Evolutionary conservation across 2,888 invertebrate genomes (phyloP).

Genomic region (Mythimna pallens): DNA sequence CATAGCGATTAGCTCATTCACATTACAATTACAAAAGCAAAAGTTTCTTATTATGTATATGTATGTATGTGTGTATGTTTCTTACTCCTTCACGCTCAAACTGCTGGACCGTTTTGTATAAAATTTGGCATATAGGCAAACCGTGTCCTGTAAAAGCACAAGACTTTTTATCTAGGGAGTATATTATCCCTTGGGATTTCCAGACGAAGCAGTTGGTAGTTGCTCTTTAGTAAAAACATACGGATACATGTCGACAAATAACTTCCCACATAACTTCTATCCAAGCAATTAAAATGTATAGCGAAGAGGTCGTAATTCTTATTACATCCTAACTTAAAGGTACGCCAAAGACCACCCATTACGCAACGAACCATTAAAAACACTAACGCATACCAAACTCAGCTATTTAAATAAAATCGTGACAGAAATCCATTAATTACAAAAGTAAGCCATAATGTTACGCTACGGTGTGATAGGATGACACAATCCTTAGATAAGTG

Average conservation of each 20-base stretch:
- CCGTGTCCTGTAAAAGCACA: too few relatives aligned
- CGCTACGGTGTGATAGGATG: slow-evolving; percentile 54
- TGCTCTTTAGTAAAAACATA: not conserved
- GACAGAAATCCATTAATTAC: slow-evolving; percentile 59
- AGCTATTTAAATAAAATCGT: slow-evolving; percentile 57
- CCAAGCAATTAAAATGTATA: slow-evolving; percentile 14
- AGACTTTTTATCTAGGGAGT: too few relatives aligned
- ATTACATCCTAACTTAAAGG: not conserved
- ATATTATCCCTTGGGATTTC: too few relatives aligned
- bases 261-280: not conserved
- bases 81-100: too few relatives aligned
- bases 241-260: not conserved
- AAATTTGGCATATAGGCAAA: too few relatives aligned
- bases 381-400: slow-evolving; percentile 28
- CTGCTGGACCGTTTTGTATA: too few relatives aligned
- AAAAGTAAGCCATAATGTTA: slow-evolving; percentile 36
- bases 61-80: too few relatives aligned
- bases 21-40: too few relatives aligned
- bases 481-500: slow-evolving; percentile 63
- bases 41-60: too few relatives aligned
- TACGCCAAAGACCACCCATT: slow-evolving; percentile 34
- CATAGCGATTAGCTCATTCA: too few relatives aligned
- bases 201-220: too few relatives aligned
- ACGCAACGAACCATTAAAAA: slow-evolving; percentile 12
- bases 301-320: slow-evolving; percentile 2